Conservation (phyloP, 1,140 invertebrate species). For the Acromyrmex echinatior region DNA sequence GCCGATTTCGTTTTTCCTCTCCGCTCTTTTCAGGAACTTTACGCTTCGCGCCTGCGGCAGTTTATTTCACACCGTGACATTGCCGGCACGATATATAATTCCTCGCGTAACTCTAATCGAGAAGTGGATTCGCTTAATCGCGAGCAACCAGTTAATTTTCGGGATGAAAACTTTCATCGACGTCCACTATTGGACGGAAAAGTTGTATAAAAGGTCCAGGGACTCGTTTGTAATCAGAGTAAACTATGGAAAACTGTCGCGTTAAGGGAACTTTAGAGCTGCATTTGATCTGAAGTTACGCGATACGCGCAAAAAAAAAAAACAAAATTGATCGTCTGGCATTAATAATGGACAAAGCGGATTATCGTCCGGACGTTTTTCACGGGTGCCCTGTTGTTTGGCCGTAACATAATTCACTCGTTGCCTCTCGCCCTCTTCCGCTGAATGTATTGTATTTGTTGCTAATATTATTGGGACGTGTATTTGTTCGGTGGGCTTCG, state of each 20-base stretch:
- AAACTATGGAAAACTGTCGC: constrained; percentile 16
- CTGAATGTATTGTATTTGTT: constrained; percentile 56
- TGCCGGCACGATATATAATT: constrained; percentile 39
- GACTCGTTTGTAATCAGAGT: constrained; percentile 32
- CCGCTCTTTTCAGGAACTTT: constrained; percentile 46
- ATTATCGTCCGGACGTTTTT: constrained; percentile 45
- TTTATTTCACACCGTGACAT: constrained; percentile 49
- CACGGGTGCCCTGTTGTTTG: constrained; percentile 26
- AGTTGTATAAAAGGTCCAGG: constrained; percentile 31
- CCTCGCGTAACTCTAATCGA: constrained; percentile 57
- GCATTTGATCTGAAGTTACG: constrained; percentile 6
- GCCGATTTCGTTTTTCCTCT: constrained; percentile 46
- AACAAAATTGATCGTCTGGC: constrained; percentile 23
- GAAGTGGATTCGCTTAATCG: constrained; percentile 50
- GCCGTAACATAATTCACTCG: constrained; percentile 54
- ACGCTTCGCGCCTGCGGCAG: not conserved
- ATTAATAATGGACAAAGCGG: constrained; percentile 58
- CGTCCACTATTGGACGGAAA: not conserved
- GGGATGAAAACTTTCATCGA: constrained; percentile 59
- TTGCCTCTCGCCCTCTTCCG: constrained; percentile 26
- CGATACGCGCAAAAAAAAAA: constrained; percentile 27
- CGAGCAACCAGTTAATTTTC: constrained; percentile 47
- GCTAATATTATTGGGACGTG: constrained; percentile 60
- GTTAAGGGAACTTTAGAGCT: constrained; percentile 25
- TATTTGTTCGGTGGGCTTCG: constrained; percentile 55